Percentiles rank a stretch among this genome's conserved stretches.
Conservation (phyloP, 2,888 invertebrate genomes). For the Metellina segmentata region DNA sequence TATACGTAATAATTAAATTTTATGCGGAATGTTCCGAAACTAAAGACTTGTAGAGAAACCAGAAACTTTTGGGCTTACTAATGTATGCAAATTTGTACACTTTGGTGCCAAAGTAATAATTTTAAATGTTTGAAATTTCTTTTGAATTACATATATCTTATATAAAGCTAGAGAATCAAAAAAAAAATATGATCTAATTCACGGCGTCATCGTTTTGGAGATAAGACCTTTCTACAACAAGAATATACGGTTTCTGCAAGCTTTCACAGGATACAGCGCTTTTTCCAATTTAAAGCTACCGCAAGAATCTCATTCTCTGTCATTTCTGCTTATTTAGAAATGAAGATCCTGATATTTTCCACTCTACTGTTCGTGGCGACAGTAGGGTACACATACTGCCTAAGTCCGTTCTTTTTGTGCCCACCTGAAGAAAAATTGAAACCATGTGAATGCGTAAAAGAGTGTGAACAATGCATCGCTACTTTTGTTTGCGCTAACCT, state of each 20-base stretch:
- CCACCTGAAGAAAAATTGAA: not conserved
- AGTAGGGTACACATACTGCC: not conserved
- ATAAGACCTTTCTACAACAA: not conserved
- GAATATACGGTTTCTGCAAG: not conserved
- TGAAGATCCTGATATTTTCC: not conserved
- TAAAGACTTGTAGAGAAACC: too few relatives aligned
- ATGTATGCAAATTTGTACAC: too few relatives aligned
- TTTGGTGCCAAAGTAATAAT: too few relatives aligned
- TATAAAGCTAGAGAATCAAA: too few relatives aligned
- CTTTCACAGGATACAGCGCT: not conserved
- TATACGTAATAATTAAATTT: too few relatives aligned
- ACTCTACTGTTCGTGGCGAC: not conserved
- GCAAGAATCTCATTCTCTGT: not conserved
- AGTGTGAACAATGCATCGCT: not conserved
- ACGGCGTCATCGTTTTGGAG: not conserved
- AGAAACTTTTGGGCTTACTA: too few relatives aligned
- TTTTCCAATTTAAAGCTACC: not conserved
- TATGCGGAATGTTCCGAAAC: too few relatives aligned
- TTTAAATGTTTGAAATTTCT: too few relatives aligned
- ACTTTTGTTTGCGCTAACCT: not conserved
- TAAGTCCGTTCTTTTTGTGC: not conserved
- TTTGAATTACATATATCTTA: too few relatives aligned
- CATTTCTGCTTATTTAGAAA: not conserved
- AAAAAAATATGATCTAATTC: too few relatives aligned
- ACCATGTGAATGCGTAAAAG: not conserved